Percentiles rank a stretch among this genome's conserved stretches.
Evolutionary conservation across 2,888 invertebrate species (phyloP).

Genomic region (Eumacrocentrus americanus): DNA sequence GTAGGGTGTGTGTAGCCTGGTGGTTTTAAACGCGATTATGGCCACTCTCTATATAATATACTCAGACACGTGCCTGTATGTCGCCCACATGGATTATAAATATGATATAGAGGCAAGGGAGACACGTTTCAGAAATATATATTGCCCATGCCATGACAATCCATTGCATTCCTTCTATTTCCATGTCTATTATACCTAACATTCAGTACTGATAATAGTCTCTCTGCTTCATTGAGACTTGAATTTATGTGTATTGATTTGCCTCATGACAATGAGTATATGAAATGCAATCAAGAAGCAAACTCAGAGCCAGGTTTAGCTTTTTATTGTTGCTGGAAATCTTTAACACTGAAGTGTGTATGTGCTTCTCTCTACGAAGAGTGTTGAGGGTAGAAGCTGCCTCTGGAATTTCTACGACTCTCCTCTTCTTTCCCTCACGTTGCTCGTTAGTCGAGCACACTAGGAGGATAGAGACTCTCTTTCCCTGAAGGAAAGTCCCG

Average conservation of each 20-base stretch:
- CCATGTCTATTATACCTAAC: too few relatives aligned
- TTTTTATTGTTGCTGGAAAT: conserved; percentile 7
- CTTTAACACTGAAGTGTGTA: conserved; percentile 3
- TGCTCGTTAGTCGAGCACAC: conserved; percentile 24
- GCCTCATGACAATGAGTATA: not conserved
- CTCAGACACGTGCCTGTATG: conserved; percentile 56
- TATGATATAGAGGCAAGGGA: conserved; percentile 49
- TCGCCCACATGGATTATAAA: conserved; percentile 59
- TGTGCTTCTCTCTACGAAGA: not conserved
- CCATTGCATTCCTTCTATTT: conserved; percentile 18
- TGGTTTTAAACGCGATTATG: conserved; percentile 55
- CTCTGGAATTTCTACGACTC: conserved; percentile 24
- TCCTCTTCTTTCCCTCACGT: not conserved
- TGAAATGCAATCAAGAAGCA: not conserved
- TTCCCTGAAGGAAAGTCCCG: conserved; percentile 41
- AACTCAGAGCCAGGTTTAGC: not conserved
- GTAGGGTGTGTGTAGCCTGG: conserved; percentile 15
- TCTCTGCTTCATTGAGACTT: too few relatives aligned
- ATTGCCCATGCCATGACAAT: conserved; percentile 4
- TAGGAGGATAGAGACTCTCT: not conserved
- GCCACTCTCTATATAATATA: conserved; percentile 42
- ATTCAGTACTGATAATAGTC: too few relatives aligned
- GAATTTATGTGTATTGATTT: not conserved
- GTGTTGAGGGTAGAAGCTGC: conserved; percentile 1
- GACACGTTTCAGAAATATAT: conserved; percentile 13